phyloP scores from a whole-genome alignment of 2,797 vertebrate species.

The Lagocephalus sceleratus region DNA sequence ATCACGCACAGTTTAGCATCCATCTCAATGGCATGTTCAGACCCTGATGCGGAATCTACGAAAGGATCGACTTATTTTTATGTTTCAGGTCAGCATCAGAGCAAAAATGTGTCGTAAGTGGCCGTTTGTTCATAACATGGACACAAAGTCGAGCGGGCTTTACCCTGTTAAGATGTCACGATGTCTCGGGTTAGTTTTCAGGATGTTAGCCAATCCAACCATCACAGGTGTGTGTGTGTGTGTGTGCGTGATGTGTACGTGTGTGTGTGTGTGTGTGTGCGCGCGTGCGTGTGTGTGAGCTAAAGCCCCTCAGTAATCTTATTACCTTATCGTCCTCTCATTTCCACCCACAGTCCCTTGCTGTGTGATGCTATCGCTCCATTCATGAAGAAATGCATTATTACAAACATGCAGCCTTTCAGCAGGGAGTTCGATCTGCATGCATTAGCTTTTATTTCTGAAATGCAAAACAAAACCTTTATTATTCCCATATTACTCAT shows the following conservation, averaged over 20 bases:
- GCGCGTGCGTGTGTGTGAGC: constrained; percentile 8
- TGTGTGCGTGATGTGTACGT: constrained; percentile 32
- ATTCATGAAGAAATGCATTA: constrained; percentile 44
- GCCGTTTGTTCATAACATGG: constrained; percentile 38
- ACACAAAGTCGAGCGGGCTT: constrained; percentile 55
- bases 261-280: constrained; percentile 29
- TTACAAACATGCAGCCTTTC: constrained; percentile 43
- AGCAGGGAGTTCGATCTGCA: constrained; percentile 8
- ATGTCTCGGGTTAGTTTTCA: constrained; percentile 59
- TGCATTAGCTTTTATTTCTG: not conserved
- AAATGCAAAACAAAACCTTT: not conserved
- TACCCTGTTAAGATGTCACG: constrained; percentile 45
- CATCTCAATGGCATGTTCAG: not conserved
- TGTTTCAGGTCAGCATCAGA: no score
- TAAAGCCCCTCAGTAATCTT: constrained; percentile 45
- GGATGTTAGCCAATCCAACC: constrained; percentile 63
- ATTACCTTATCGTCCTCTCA: constrained; percentile 52
- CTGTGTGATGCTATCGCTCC: constrained; percentile 53
- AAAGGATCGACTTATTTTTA: no score
- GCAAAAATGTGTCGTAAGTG: not conserved
- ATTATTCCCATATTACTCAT: not conserved
- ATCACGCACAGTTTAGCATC: no score
- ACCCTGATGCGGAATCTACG: not conserved
- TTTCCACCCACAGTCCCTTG: constrained; percentile 51
- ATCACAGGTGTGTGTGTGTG: constrained; percentile 39